Evolutionary conservation across 1,140 invertebrate genomes (phyloP), one percentile per base, ranked within the genome.

Genomic region (Saxidomus purpurata): DNA sequence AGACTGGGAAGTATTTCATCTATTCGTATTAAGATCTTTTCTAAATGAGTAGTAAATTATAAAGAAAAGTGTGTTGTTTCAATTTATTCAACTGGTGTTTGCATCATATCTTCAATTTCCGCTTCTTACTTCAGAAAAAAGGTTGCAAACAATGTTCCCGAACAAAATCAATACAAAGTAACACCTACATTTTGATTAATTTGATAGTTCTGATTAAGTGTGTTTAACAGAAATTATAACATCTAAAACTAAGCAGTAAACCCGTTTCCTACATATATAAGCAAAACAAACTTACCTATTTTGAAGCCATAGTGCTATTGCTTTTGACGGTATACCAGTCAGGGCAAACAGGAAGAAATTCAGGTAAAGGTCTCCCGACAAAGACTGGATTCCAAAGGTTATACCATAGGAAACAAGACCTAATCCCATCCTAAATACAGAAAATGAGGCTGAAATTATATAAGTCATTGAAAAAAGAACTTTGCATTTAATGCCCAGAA

Each of bases 331-430:
- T 9, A 79, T 52, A 17, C 28, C 49, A 25, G 43, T 17, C 9
- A 52, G 8, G 2, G 40, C 19, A 52, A 79, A 79, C 8, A 52
- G 40, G 22, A 79, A 47, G 15, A 79, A 55, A n/a, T 79, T 79
- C 3, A 79, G 19, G 36, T 79, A 79, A 8, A 79, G 40, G 25
- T 55, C 52, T 6, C 76, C 76, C 11, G 76, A 52, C 47, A 79
- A 49, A 1, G 76, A 22, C 40, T 81, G 79, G 9, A 81, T 34
- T 2, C 55, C 79, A 61, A 34, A 81, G 61, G 1, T 17, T 22
- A 81, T 81, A 22, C 79, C 49, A 40, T 81, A 59, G 19, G 19
- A 38, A 11, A 55, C 47, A 81, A 61, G 55, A 22, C 79, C 79
- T 22, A 81, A 28, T 1, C 38, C 52, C 25, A 22, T 17, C 79